Evolutionary conservation across 2,797 vertebrate genomes (phyloP), one percentile per base, ranked within the genome.

Genomic region (Myoxocephalus aenaeus): DNA sequence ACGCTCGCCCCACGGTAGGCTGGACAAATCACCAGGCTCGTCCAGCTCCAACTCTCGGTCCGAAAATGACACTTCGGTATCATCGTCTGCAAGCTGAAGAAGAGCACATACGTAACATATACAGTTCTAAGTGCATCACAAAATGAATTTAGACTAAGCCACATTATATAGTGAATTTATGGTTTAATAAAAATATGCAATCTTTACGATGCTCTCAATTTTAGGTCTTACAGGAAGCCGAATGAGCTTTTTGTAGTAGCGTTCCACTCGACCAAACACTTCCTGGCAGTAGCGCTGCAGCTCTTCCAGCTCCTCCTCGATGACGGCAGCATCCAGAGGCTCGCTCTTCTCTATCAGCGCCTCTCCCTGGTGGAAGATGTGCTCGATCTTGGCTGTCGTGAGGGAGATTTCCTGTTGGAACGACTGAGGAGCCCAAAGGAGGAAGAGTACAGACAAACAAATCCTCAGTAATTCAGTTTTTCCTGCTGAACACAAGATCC

Each of bases 391-490:
- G 77, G 67, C 95, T 48, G 94, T 96, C 80, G 99, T 99, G 85
- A 99, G 76, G 0, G 96, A 95, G 73, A 99, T 99, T 90, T 99
- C 98, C 94, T 98, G 97, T 90, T 99, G 98, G 89, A 99, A 99
- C 1, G 97, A 98, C 98, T 99, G 75, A 15, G 77, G 59, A 68
- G 58, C 6, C 6, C 4, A 0, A 6, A 71, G 15, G 36, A 50
- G 25, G 7, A 66, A 20, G 36, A 0, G 14, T 0, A 20, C 14
- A 18, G 18, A 69, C 2, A 25, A 67, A 68, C 57, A 65, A 34
- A 12, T 51, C 22, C 8, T 48, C 22, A 65, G 63, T 22, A 25
- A 56, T 50, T 51, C 25, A 48, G 34, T 48, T 70, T 73, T 62
- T 65, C 32, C 66, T 17, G 25, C 46, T 14, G 13, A 51, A 81